Conservation (phyloP, 1,140 invertebrate species). For the Caenorhabditis remanei region DNA sequence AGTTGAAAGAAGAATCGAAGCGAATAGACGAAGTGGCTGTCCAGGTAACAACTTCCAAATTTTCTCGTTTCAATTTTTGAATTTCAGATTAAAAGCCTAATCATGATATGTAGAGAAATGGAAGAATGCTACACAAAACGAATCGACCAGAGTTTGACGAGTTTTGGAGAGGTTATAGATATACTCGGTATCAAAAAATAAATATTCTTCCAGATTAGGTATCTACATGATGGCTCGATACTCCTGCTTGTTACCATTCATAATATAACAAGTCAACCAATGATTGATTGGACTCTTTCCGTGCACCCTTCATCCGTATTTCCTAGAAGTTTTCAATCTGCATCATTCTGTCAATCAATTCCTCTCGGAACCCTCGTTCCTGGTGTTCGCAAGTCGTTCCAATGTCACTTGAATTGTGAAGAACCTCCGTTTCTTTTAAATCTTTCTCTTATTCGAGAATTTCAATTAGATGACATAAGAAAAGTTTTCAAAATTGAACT, state of each 20-base stretch:
- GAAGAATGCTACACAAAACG: slow-evolving; percentile 50
- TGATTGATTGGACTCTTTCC: slow-evolving; percentile 1
- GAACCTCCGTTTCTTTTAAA: neutral
- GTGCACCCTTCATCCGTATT: neutral
- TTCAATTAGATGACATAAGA: neutral
- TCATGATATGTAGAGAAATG: slow-evolving; percentile 32
- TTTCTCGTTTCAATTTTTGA: neutral
- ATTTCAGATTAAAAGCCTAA: slow-evolving; percentile 4
- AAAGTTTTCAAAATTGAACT: neutral
- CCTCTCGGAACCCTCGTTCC: slow-evolving; percentile 10
- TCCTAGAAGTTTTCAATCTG: neutral
- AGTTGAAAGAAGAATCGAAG: slow-evolving; percentile 36
- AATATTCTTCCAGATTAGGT: neutral
- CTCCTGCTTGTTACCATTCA: slow-evolving; percentile 23
- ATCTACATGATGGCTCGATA: slow-evolving; percentile 5
- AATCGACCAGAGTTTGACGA: neutral
- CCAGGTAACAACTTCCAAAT: neutral
- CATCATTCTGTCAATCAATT: neutral
- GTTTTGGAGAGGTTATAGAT: neutral
- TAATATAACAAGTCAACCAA: slow-evolving; percentile 15
- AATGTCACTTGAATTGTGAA: slow-evolving; percentile 8
- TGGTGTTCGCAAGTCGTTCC: slow-evolving; percentile 20
- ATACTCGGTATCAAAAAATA: neutral
- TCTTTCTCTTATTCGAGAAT: neutral
- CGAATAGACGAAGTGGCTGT: neutral